Conservation (phyloP, 1,140 invertebrate species). For the Heliothis virescens region DNA sequence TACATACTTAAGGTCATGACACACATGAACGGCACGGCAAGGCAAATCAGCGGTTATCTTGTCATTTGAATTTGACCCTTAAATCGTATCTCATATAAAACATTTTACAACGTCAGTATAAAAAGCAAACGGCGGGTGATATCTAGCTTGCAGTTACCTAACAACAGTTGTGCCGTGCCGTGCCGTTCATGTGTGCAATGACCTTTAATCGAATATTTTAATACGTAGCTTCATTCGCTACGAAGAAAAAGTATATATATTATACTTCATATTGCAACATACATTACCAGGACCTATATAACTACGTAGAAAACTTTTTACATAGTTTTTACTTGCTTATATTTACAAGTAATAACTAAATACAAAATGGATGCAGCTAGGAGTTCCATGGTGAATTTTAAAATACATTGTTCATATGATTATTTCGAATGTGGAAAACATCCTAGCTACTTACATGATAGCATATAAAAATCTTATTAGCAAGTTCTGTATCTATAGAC, state of each 20-base stretch:
- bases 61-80: no score
- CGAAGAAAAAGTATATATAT: not conserved
- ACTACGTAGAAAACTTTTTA: conserved; percentile 11
- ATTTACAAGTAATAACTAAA: not conserved
- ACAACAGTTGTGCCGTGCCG: no score
- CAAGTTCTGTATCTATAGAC: no score
- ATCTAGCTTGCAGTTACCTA: no score
- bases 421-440: no score
- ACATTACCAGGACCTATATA: not conserved
- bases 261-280: not conserved
- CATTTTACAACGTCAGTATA: no score
- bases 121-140: no score
- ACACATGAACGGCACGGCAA: no score
- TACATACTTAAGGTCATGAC: not conserved
- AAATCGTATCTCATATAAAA: no score
- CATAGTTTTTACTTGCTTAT: not conserved
- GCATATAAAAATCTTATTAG: conserved; percentile 14
- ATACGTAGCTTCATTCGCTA: not conserved
- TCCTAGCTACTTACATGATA: not conserved
- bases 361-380: not conserved
- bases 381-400: no score
- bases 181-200: not conserved
- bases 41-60: no score
- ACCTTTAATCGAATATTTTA: not conserved
- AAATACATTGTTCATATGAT: no score